Conservation (phyloP, 2,113 vertebrate genomes). For the Erythrocercus mccallii region DNA sequence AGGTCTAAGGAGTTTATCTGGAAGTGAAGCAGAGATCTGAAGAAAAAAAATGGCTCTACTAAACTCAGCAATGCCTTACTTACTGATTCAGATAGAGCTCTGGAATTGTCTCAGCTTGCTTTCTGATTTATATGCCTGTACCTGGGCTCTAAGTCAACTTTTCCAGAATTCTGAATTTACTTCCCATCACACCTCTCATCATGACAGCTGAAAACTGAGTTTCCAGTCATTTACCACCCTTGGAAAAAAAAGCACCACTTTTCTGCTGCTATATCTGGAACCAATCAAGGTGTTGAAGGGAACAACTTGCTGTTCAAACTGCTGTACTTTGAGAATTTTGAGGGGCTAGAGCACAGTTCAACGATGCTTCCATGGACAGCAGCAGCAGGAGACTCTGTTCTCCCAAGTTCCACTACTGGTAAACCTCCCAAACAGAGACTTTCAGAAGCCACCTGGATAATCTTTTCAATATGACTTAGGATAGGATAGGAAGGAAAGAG, state of each 20-base stretch:
- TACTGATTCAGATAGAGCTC: neutral
- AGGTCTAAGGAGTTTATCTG: neutral
- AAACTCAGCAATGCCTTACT: neutral
- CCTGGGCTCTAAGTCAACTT: neutral
- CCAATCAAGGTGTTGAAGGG: neutral
- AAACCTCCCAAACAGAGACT: neutral
- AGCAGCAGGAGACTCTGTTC: neutral
- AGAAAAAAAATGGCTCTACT: neutral
- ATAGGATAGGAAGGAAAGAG: neutral
- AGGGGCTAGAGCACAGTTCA: neutral
- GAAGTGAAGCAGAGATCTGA: neutral
- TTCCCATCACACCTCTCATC: neutral
- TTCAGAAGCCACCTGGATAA: neutral
- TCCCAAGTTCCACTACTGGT: neutral
- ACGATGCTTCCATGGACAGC: fast-evolving
- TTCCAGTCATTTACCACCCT: neutral
- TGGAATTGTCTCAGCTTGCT: neutral
- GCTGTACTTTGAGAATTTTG: neutral
- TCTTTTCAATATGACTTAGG: neutral
- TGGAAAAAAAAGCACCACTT: neutral
- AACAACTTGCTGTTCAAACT: neutral
- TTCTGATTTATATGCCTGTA: neutral
- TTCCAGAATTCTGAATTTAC: neutral
- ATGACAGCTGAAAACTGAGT: neutral
- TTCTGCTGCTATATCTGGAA: neutral